Conservation (phyloP, 2,888 invertebrate species). For the Rhagium mordax region DNA sequence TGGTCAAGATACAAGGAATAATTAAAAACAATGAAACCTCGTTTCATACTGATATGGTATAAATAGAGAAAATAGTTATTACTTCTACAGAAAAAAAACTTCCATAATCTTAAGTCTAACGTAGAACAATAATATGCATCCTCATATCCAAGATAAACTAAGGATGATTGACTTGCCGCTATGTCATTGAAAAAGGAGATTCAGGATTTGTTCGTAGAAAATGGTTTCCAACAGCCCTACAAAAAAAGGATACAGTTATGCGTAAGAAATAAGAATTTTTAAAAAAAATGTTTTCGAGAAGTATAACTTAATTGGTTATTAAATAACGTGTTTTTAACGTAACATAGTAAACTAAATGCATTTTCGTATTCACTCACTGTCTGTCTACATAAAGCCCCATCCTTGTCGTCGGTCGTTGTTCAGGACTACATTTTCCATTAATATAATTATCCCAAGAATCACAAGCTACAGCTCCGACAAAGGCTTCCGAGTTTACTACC, state of each 20-base stretch:
- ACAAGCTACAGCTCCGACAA: constrained; percentile 70
- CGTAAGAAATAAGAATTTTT: no score
- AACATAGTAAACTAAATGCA: no score
- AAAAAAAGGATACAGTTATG: constrained; percentile 58
- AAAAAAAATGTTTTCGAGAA: no score
- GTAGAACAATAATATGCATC: no score
- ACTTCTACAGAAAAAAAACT: no score
- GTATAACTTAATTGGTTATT: no score
- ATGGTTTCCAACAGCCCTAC: constrained; percentile 73
- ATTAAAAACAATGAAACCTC: no score
- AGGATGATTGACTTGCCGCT: background rate
- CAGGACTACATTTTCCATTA: constrained; percentile 69
- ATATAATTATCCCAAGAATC: constrained; percentile 70
- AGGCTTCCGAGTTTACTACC: constrained; percentile 71
- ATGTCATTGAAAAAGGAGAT: constrained; percentile 70
- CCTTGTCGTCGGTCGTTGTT: constrained; percentile 61
- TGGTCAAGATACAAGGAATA: no score
- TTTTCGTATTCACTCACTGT: constrained; percentile 66
- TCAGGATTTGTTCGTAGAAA: constrained; percentile 72
- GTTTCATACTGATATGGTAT: no score
- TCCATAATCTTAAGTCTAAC: no score
- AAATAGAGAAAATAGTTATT: no score
- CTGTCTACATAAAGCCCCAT: constrained; percentile 72
- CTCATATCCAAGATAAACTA: background rate
- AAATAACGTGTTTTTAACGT: no score